Evolutionary conservation across 1,140 invertebrate species (phyloP).

Genomic region (Trichoplusia ni): DNA sequence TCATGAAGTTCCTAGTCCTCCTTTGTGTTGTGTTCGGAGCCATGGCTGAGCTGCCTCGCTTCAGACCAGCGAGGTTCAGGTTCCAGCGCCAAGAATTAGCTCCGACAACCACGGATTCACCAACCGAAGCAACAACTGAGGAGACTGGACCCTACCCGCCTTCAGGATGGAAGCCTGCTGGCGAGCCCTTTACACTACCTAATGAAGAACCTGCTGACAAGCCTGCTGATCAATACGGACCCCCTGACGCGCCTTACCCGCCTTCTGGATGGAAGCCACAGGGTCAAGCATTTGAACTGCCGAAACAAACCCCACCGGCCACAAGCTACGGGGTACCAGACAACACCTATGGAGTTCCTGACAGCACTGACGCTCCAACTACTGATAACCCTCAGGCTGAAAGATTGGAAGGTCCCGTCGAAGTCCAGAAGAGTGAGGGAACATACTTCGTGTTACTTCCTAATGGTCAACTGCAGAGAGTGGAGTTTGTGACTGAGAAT

Average conservation of each 20-base stretch:
- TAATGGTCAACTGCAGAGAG: constrained; percentile 63
- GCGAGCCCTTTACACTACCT: constrained; percentile 66
- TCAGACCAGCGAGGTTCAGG: constrained; percentile 69
- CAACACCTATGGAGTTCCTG: constrained; percentile 53
- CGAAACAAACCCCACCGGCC: constrained; percentile 53
- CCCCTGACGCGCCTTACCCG: constrained; percentile 61
- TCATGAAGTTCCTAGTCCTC: constrained; percentile 61
- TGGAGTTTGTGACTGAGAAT: constrained; percentile 63
- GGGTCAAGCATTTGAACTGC: constrained; percentile 58
- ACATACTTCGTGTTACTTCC: constrained; percentile 67
- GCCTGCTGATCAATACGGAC: constrained; percentile 53
- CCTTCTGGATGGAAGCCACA: constrained; percentile 68
- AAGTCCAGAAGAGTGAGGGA: constrained; percentile 66
- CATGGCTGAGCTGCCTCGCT: constrained; percentile 69
- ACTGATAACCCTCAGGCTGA: constrained; percentile 62
- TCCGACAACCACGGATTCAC: constrained; percentile 62
- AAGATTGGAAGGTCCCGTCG: constrained; percentile 63
- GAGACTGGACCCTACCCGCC: constrained; percentile 52
- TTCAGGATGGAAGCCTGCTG: constrained; percentile 74
- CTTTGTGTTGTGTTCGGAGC: constrained; percentile 48
- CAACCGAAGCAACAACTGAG: constrained; percentile 55
- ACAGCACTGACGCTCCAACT: constrained; percentile 50
- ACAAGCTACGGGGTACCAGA: constrained; percentile 67
- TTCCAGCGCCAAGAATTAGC: constrained; percentile 65
- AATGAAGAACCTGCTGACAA: constrained; percentile 33